These are phyloP conservation scores for Protonemura montana DNA, from an alignment of 2,888 invertebrate genomes.

Conservation along the genomic window DNA sequence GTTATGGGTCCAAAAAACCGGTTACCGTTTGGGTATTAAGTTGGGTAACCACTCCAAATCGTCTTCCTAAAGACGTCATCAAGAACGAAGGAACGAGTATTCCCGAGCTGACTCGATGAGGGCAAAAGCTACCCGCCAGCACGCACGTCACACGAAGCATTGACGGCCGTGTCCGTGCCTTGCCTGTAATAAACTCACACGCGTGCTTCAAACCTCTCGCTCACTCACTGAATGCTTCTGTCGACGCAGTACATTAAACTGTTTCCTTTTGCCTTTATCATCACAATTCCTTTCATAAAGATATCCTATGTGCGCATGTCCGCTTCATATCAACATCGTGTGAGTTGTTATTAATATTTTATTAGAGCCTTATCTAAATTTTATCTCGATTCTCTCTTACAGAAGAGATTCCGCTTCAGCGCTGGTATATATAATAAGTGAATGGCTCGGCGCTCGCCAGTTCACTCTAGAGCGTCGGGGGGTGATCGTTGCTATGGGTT, in stretches of 20 bases:
- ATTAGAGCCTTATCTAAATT: neutral
- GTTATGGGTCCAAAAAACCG: neutral
- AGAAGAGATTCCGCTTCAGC: neutral
- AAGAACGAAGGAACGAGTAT: neutral
- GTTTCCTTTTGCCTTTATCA: slow-evolving; percentile 15
- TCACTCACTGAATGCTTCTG: neutral
- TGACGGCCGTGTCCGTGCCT: neutral
- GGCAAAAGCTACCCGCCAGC: neutral
- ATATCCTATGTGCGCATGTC: neutral
- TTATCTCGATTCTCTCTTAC: neutral
- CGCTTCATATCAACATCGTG: neutral
- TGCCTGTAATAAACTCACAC: neutral
- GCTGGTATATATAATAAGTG: neutral
- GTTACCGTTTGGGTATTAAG: neutral
- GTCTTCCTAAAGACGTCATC: slow-evolving; percentile 7
- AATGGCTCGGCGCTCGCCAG: neutral
- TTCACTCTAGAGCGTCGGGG: no score
- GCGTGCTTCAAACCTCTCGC: neutral
- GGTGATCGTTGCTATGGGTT: neutral
- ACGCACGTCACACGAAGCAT: neutral
- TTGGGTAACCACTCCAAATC: neutral
- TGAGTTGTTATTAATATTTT: neutral
- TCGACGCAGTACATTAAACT: neutral
- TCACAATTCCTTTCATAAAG: neutral
- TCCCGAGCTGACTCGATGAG: neutral